A percentile compares a stretch with the other conserved stretches of the same genome.
These are phyloP conservation scores for Smittia sp. DNA, from an alignment of 2,888 invertebrate genomes.

Conservation along the genomic window DNA sequence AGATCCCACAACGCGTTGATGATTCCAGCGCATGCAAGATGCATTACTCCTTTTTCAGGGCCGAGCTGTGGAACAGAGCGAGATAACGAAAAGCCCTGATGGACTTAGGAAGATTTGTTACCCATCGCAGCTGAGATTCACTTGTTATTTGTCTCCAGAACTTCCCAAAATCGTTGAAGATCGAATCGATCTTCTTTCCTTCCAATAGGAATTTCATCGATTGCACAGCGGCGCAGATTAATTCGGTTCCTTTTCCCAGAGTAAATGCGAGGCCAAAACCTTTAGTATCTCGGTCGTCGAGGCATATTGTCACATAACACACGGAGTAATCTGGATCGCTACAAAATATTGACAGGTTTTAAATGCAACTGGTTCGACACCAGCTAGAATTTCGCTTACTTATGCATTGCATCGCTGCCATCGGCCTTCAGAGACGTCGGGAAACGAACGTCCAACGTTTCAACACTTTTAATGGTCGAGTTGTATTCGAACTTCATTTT, in stretches of 20 bases:
- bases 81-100: neutral
- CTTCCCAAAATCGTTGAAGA: slow-evolving; percentile 71
- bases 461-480: too few relatives aligned
- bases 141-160: slow-evolving; percentile 82
- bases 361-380: slow-evolving; percentile 62
- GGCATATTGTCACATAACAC: slow-evolving; percentile 79
- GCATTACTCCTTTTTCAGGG: slow-evolving; percentile 86
- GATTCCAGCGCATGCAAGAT: slow-evolving; percentile 82
- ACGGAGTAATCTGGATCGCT: slow-evolving; percentile 88
- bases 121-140: slow-evolving; percentile 91
- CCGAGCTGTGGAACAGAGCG: slow-evolving; percentile 63
- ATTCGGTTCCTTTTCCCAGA: slow-evolving; percentile 74
- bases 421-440: too few relatives aligned
- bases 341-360: slow-evolving; percentile 83
- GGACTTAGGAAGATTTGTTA: slow-evolving; percentile 52
- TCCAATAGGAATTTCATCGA: slow-evolving; percentile 68
- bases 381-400: too few relatives aligned
- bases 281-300: slow-evolving; percentile 62
- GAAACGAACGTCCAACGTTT: too few relatives aligned
- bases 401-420: too few relatives aligned
- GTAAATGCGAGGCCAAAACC: slow-evolving; percentile 88
- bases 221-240: slow-evolving; percentile 73
- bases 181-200: slow-evolving; percentile 66
- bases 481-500: too few relatives aligned
- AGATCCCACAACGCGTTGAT: slow-evolving; percentile 91